phyloP scores from a whole-genome alignment of 64 coral and sea anemone genomes.

The Montipora efflorescens region DNA sequence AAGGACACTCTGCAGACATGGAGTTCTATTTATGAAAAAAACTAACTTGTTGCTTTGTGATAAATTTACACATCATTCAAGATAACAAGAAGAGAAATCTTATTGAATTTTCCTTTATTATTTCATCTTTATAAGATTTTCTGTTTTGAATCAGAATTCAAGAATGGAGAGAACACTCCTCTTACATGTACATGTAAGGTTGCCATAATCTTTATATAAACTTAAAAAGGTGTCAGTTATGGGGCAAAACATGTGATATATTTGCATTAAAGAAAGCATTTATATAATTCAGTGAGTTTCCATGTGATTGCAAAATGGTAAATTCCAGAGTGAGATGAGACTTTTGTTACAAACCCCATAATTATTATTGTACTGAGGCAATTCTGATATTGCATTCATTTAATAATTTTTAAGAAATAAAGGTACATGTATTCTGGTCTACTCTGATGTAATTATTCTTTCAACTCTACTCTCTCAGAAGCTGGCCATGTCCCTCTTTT shows the following conservation, averaged over 20 bases:
- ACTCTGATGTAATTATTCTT: neutral
- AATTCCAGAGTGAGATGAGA: neutral
- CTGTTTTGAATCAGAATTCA: neutral
- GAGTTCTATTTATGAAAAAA: conserved; percentile 33
- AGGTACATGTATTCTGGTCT: neutral
- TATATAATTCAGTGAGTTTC: neutral
- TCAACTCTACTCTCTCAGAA: neutral
- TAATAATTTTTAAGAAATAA: neutral
- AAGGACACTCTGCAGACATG: conserved; percentile 32
- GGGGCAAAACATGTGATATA: neutral
- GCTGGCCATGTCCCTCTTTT: neutral
- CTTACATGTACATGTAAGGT: neutral
- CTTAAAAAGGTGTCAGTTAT: neutral
- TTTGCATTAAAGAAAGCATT: neutral
- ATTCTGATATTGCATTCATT: neutral
- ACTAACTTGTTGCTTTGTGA: neutral
- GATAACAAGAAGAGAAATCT: neutral
- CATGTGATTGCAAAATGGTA: neutral
- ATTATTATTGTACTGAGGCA: neutral
- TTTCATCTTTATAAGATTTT: neutral
- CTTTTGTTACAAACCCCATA: neutral
- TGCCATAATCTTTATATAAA: neutral
- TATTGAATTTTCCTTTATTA: neutral
- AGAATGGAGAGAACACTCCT: neutral
- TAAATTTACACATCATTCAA: neutral